Evolutionary conservation across 1,140 invertebrate genomes (phyloP), one percentile per base, ranked within the genome.

Genomic region (Drosophila tsacasi): DNA sequence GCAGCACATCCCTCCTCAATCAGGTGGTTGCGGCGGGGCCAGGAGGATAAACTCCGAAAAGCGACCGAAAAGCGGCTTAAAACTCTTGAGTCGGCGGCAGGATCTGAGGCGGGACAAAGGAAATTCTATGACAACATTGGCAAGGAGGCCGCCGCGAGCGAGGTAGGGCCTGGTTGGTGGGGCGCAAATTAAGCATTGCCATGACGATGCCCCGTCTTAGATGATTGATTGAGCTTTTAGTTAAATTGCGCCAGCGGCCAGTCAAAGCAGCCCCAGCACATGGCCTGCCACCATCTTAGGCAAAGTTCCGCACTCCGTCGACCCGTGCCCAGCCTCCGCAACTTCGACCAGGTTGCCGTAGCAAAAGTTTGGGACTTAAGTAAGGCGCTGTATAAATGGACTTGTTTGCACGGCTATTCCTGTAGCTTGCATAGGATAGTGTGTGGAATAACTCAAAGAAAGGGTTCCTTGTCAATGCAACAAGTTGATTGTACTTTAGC

Each of bases 181-280:
- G 42, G 42, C 35, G 46, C 42, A 60, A 84, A 85, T 84, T 74
- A 86, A 86, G 79, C 60, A 85, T 75, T 76, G 58, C 83, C 76
- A 71, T 78, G 79, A 75, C 64, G 75, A 66, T 63, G 74, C 62
- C 59, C 54, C 27, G 58, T 42, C 79, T 71, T 64, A 68, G 79
- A 86, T 86, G 83, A 86, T 86, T 86, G 83, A 86, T 86, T 86
- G 79, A 85, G 83, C 83, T 86, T 82, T 86, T 81, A 86, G 83
- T 81, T 86, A 86, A 86, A 86, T 86, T 86, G 83, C 69, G 68
- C 75, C 65, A 85, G 47, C 61, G 82, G 67, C 60, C 64, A 78
- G 44, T 62, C 40, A 67, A 79, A 79, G 72, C 76, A 46, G 58
- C 69, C 73, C 46, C 40, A 52, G 30, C 60, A 62, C 46, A 50